A percentile compares a stretch with the other conserved stretches of the same genome.
Conservation (phyloP, 2,888 invertebrate species). For the Rhagium mordax region DNA sequence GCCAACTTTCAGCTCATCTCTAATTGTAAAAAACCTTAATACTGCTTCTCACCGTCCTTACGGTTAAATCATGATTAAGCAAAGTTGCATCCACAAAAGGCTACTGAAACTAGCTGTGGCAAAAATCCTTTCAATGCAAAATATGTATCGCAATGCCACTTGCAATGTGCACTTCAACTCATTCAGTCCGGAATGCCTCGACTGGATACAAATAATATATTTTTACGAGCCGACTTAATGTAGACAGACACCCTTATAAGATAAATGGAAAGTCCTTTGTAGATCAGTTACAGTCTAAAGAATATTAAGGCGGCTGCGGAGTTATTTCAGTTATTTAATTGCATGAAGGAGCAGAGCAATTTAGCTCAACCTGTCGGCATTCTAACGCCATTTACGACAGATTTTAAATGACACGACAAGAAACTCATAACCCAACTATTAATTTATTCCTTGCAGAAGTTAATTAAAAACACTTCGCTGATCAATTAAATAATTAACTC, state of each 20-base stretch:
- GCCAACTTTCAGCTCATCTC: background rate
- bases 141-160: background rate
- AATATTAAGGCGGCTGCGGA: constrained; percentile 21
- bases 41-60: too few species aligned
- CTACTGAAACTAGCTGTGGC: background rate
- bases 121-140: background rate
- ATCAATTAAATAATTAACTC: constrained; percentile 26
- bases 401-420: constrained; percentile 42
- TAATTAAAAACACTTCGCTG: constrained; percentile 27
- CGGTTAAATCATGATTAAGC: too few species aligned
- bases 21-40: too few species aligned
- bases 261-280: constrained; percentile 24
- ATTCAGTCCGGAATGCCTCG: background rate
- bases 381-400: constrained; percentile 47
- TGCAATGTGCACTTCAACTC: background rate
- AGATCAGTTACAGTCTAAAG: constrained; percentile 23
- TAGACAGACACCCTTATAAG: constrained; percentile 16
- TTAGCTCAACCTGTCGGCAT: constrained; percentile 46
- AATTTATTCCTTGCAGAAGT: constrained; percentile 35
- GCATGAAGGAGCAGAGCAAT: constrained; percentile 42
- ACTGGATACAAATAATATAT: constrained; percentile 15
- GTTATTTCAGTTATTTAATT: constrained; percentile 41
- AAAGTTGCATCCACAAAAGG: too few species aligned
- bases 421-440: constrained; percentile 43
- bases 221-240: constrained; percentile 1